Evolutionary conservation across 2,888 invertebrate genomes (phyloP), one percentile per base, ranked within the genome.

Genomic region (Ptilodon capucinus): DNA sequence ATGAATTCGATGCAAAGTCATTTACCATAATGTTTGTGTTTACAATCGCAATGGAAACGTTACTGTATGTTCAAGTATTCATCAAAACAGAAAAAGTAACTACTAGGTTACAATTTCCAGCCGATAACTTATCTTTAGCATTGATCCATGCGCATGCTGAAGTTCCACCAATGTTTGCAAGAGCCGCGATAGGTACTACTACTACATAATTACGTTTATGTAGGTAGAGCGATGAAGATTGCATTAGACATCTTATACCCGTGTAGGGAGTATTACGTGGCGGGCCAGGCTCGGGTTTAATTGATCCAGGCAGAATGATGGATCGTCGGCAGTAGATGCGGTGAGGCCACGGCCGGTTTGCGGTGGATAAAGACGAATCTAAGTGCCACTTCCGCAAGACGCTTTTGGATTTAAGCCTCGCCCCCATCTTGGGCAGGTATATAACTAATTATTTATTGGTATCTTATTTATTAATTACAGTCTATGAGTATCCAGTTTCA

Each of bases 261-360:
- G 55, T 51, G 51, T 48, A 52, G 47, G 66, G 59, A 67, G 65
- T 70, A 73, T 74, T 71, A 76, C 66, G 60, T 50, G 55, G 66
- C 56, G 65, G 68, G 51, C 59, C 60, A 63, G 67, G 67, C 66
- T 56, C 57, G 62, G 65, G 71, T 78, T 80, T 81, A 81, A 82
- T 84, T 81, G 79, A 83, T 81, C 74, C 61, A 58, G 76, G 74
- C 76, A 69, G 78, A 63, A 75, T 81, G 84, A 83, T 79, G 78
- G 79, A 83, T 83, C 60, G 75, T 64, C 54, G 56, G 51, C 55
- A 56, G 67, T 55, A 48, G 70, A 60, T 62, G 61, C 63, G 71
- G 57, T 65, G 62, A 53, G 57, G 70, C 51, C 57, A 54, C 51
- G 64, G 54, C 64, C 50, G 61, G 65, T 54, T 58, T 69, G 74